Evolutionary conservation across 2,888 invertebrate genomes (phyloP).

Genomic region (Leucophora obtusa): DNA sequence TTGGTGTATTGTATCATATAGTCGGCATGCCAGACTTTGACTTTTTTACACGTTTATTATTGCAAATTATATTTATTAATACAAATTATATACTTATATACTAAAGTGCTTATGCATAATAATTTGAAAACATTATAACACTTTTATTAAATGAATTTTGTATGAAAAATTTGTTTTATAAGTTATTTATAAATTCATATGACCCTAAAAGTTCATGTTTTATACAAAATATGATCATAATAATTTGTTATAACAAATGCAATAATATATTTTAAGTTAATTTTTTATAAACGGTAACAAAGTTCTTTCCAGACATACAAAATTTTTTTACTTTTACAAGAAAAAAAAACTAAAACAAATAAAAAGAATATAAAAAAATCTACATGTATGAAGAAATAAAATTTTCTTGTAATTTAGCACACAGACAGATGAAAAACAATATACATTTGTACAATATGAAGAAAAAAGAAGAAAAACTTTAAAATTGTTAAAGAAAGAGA

Average conservation of each 20-base stretch:
- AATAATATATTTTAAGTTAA: constrained; percentile 9
- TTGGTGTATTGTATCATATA: too few species aligned
- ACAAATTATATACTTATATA: too few species aligned
- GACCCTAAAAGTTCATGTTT: constrained; percentile 2
- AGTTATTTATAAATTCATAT: too few species aligned
- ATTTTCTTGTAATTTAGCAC: constrained; percentile 57
- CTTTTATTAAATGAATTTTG: too few species aligned
- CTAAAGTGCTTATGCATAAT: too few species aligned
- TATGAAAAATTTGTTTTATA: too few species aligned
- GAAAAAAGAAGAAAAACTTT: neutral
- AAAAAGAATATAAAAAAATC: constrained; percentile 4
- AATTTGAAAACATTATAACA: too few species aligned
- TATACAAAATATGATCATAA: neutral
- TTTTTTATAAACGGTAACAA: constrained; percentile 32
- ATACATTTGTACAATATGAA: neutral
- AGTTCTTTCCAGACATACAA: constrained; percentile 12
- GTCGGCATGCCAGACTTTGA: too few species aligned
- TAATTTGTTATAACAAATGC: constrained; percentile 28
- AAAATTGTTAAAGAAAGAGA: neutral
- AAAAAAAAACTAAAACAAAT: neutral
- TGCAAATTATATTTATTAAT: too few species aligned
- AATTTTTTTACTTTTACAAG: neutral
- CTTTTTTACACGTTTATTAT: too few species aligned
- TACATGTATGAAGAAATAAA: constrained; percentile 12
- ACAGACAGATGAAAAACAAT: constrained; percentile 24